Percentiles rank a stretch among this genome's conserved stretches.
These are phyloP conservation scores for Netelia virgata DNA, from an alignment of 2,888 invertebrate genomes.

Conservation along the genomic window DNA sequence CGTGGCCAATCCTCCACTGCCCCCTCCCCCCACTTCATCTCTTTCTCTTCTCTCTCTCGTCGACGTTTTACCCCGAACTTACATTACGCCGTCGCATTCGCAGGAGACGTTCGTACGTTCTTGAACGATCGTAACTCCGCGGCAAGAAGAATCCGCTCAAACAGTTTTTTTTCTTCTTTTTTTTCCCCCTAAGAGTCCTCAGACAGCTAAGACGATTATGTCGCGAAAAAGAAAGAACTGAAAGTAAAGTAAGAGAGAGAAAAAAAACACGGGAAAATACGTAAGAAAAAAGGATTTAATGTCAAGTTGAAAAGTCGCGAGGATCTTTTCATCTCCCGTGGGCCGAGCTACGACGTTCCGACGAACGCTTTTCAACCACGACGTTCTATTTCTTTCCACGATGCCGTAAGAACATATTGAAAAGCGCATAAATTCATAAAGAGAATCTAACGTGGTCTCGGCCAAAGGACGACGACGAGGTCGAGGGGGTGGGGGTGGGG, in stretches of 20 bases:
- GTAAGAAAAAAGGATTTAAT: constrained; percentile 69
- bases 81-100: constrained; percentile 3
- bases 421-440: constrained; percentile 73
- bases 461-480: too few relatives aligned
- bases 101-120: neutral
- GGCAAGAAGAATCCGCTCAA: constrained; percentile 64
- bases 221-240: constrained; percentile 62
- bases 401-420: constrained; percentile 75
- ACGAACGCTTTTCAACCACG: constrained; percentile 11
- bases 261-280: too few relatives aligned
- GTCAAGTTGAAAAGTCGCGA: constrained; percentile 81
- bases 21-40: too few relatives aligned
- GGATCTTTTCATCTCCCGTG: constrained; percentile 49
- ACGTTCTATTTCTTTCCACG: constrained; percentile 19
- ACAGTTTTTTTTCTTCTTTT: constrained; percentile 20
- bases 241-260: too few relatives aligned
- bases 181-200: constrained; percentile 52
- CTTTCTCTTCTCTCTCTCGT: neutral
- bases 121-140: constrained; percentile 33
- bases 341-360: neutral
- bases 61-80: constrained; percentile 24
- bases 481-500: too few relatives aligned
- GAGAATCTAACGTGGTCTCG: constrained; percentile 38
- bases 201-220: constrained; percentile 80
- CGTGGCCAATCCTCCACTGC: constrained; percentile 16